Percentiles rank a stretch among this genome's conserved stretches.
Conservation (phyloP, 2,113 vertebrate species). For the Colossoma macropomum region DNA sequence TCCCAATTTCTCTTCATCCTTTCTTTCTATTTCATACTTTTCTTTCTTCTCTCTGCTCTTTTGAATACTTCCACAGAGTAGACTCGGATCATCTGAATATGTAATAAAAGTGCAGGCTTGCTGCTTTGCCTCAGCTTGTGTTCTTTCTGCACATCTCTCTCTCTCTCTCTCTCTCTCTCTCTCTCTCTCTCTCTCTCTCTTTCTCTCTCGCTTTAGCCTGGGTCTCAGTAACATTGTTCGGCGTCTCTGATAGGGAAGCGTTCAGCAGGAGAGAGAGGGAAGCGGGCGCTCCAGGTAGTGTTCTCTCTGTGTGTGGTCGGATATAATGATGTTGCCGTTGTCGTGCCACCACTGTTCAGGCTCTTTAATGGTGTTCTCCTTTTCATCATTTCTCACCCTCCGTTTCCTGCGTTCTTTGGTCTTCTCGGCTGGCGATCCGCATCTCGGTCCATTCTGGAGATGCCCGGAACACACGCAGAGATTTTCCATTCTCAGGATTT, state of each 20-base stretch:
- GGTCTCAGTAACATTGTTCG: background rate
- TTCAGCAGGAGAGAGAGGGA: background rate
- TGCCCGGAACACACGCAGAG: background rate
- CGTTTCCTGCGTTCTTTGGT: background rate
- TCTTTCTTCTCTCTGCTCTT: background rate
- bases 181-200: background rate
- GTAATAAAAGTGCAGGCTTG: constrained; percentile 23
- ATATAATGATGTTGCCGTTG: constrained; percentile 27
- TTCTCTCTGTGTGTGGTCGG: constrained; percentile 14
- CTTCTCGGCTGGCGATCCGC: background rate
- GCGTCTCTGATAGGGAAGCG: background rate
- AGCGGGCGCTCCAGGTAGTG: constrained; percentile 21
- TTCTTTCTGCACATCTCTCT: too few species aligned
- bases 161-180: background rate
- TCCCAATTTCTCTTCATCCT: too few species aligned
- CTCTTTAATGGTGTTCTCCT: constrained; percentile 26
- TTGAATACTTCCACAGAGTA: background rate
- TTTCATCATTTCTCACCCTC: constrained; percentile 32
- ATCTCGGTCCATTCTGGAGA: background rate
- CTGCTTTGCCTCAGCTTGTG: constrained; percentile 7
- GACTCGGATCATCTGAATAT: background rate
- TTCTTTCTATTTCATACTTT: background rate
- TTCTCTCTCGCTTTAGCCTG: too few species aligned
- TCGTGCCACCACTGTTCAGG: background rate
- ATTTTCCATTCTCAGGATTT: background rate